Percentiles rank a stretch among this genome's conserved stretches.
Evolutionary conservation across 1,140 invertebrate species (phyloP).

Genomic region (Caenorhabditis inopinata): DNA sequence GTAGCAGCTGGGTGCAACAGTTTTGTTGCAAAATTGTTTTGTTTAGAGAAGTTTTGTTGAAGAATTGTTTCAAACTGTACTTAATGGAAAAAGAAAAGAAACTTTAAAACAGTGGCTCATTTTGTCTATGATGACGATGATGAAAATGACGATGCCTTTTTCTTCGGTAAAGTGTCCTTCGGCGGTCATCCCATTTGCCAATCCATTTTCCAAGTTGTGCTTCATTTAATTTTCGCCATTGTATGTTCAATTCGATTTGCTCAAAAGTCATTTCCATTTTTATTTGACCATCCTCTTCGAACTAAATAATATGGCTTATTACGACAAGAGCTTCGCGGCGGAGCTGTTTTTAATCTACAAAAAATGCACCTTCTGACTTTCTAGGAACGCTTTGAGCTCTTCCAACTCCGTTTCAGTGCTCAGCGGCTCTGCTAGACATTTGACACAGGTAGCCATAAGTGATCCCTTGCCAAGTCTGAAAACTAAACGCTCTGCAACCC

Average conservation of each 20-base stretch:
- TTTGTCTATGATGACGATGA: too few relatives aligned
- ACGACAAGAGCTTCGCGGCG: too few relatives aligned
- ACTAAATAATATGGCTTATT: neutral
- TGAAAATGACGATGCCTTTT: constrained; percentile 46
- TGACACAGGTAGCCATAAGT: constrained; percentile 17
- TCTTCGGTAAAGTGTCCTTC: constrained; percentile 20
- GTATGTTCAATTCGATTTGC: constrained; percentile 54
- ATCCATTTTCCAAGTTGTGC: constrained; percentile 49
- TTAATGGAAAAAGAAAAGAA: neutral
- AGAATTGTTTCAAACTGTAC: too few relatives aligned
- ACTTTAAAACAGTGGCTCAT: too few relatives aligned
- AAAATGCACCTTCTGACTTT: constrained; percentile 39
- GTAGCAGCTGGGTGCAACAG: too few relatives aligned
- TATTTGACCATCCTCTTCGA: constrained; percentile 2
- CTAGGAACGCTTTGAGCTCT: constrained; percentile 45
- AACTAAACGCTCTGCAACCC: neutral
- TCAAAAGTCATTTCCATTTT: constrained; percentile 52
- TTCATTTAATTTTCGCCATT: constrained; percentile 55
- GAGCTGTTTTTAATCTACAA: neutral
- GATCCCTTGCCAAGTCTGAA: constrained; percentile 20
- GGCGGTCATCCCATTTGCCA: constrained; percentile 46
- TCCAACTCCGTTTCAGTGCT: constrained; percentile 52
- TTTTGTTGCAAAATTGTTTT: too few relatives aligned
- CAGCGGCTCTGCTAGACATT: constrained; percentile 39
- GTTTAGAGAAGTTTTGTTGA: too few relatives aligned